Percentiles rank a stretch among this genome's conserved stretches.
These are phyloP conservation scores for Aplochiton taeniatus DNA, from an alignment of 2,797 vertebrate genomes.

Conservation along the genomic window DNA sequence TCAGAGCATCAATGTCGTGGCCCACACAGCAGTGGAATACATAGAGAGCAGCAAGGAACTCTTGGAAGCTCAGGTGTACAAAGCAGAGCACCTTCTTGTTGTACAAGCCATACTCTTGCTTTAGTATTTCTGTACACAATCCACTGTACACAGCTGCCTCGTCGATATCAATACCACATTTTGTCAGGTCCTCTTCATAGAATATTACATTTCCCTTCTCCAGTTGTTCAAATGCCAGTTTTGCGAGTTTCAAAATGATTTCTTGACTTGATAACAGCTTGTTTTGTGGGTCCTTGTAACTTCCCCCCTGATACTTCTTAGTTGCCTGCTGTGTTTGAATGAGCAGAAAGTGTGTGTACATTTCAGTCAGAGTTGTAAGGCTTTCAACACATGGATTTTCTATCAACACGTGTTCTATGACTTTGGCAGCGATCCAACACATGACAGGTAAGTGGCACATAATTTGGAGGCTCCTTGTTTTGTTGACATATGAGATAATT, in stretches of 20 bases:
- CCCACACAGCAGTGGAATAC: constrained; percentile 6
- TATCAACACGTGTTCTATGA: constrained; percentile 23
- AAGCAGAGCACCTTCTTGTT: background rate
- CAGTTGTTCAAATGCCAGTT: constrained; percentile 10
- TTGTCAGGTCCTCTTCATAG: constrained; percentile 1
- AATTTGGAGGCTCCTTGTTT: constrained; percentile 24
- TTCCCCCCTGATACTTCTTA: background rate
- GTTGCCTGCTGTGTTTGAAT: constrained; percentile 1
- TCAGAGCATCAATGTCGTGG: background rate
- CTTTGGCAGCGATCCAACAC: constrained; percentile 29
- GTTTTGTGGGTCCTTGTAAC: background rate
- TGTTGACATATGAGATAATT: constrained; percentile 20
- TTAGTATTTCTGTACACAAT: constrained; percentile 3
- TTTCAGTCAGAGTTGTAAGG: constrained; percentile 2
- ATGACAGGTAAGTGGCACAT: constrained; percentile 40
- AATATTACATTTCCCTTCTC: constrained; percentile 4
- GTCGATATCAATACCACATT: constrained; percentile 3
- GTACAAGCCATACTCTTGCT: constrained; percentile 1
- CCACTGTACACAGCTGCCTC: background rate
- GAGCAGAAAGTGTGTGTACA: background rate
- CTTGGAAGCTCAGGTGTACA: constrained; percentile 6
- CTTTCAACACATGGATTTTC: background rate
- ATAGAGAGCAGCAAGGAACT: constrained; percentile 2
- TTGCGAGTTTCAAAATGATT: background rate
- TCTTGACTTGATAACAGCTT: background rate